Conservation (phyloP, 2,113 vertebrate genomes). For the Pungitius pungitius region DNA sequence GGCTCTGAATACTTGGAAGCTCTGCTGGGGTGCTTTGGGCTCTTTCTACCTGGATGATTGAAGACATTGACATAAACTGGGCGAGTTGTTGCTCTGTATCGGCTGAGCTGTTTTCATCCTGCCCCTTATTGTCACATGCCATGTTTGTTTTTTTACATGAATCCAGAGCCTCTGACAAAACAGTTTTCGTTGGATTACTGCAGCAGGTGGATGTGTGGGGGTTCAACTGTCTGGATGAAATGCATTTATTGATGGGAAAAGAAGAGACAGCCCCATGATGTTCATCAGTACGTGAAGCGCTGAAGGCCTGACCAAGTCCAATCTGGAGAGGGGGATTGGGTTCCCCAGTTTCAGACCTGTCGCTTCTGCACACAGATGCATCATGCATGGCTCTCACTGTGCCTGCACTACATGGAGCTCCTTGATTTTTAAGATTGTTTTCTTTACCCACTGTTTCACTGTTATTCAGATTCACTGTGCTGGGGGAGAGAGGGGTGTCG, state of each 20-base stretch:
- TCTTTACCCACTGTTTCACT: constrained; percentile 13
- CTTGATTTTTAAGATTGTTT: constrained; percentile 33
- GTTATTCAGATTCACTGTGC: not conserved
- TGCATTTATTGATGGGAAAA: constrained; percentile 5
- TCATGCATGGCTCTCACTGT: constrained; percentile 9
- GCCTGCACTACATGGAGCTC: not conserved
- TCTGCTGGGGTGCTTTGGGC: constrained; percentile 17
- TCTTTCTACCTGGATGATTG: constrained; percentile 30
- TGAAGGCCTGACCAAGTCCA: not conserved
- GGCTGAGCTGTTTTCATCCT: not conserved
- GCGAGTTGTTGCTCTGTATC: constrained; percentile 1
- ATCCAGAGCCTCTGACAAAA: constrained; percentile 4
- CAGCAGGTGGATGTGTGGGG: constrained; percentile 15
- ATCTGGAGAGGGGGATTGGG: not conserved
- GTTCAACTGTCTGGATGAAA: not conserved
- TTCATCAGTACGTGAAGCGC: not conserved
- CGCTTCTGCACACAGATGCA: not conserved
- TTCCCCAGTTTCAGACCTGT: constrained; percentile 10
- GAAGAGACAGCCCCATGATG: not conserved
- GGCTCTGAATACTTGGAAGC: constrained; percentile 7
- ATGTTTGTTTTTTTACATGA: constrained; percentile 13
- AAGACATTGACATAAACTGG: constrained; percentile 20
- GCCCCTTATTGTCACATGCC: no score
- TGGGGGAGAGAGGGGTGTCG: constrained; percentile 6
- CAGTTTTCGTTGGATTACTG: not conserved